Evolutionary conservation across 2,888 invertebrate genomes (phyloP), one percentile per base, ranked within the genome.

Genomic region (Serrognathus titanus): DNA sequence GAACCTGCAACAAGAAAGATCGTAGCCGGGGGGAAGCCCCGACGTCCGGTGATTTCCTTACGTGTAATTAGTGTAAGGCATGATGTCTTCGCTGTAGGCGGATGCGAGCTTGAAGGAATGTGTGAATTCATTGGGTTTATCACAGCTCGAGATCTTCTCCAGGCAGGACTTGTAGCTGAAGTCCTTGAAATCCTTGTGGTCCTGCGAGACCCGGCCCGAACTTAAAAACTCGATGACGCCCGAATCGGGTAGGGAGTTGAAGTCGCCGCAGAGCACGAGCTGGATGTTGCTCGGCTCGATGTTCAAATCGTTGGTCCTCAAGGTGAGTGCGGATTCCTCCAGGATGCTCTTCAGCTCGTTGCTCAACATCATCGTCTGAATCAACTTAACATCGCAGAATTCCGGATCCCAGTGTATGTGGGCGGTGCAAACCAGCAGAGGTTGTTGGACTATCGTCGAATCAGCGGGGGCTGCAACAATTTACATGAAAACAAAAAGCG

Each of bases 341-440:
- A 94, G 82, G 62, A 96, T 93, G 60, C 86, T 83, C 72, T 92
- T 88, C 67, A 99, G 81, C 78, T 98, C 97, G 76, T 94, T 92
- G 80, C 95, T 92, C 66, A 99, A 80, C 97, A 99, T 97, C 92
- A 98, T 97, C 37, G 97, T 96, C 80, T 99, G 99, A 64, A 99
- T 97, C 47, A 99, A 85, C 80, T 99, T 99, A 48, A 99, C 99
- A 80, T 99, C 99, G 77, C 97, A 97, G 80, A 90, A 98, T 81
- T 99, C 97, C 0, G 99, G 99, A 82, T 99, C 98, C 99, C 99
- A 99, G 79, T 99, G 98, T 69, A 99, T 95, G 80, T 99, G 99
- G 37, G 98, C 97, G 35, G 97, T 99, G 78, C 97, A 97, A 51
- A 99, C 96, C 59, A 98, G 81, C 60, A 99, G 83, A 13, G 94